A percentile compares a stretch with the other conserved stretches of the same genome.
Evolutionary conservation across 1,140 invertebrate species (phyloP).

Genomic region (Danaus melanippus): DNA sequence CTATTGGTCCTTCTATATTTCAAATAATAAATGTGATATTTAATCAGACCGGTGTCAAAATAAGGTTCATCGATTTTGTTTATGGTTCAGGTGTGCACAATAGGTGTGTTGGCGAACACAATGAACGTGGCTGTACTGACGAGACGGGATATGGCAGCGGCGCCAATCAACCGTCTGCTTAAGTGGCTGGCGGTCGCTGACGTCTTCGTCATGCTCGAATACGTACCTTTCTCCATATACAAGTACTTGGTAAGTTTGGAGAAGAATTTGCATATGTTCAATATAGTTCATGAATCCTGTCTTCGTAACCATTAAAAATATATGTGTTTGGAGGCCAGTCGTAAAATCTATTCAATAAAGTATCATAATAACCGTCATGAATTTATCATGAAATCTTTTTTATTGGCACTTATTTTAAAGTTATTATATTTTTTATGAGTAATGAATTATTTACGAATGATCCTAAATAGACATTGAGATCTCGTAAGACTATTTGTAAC

Average conservation of each 20-base stretch:
- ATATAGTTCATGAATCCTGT: not conserved
- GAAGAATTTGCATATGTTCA: not conserved
- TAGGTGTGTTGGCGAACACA: slow-evolving; percentile 79
- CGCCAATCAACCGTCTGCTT: slow-evolving; percentile 88
- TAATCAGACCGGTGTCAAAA: not conserved
- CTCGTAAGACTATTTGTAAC: too few relatives aligned
- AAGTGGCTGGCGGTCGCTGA: slow-evolving; percentile 84
- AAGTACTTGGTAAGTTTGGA: slow-evolving; percentile 75
- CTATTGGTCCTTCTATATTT: too few relatives aligned
- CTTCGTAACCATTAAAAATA: not conserved
- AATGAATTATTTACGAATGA: too few relatives aligned
- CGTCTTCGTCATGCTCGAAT: slow-evolving; percentile 90
- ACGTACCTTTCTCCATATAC: slow-evolving; percentile 86
- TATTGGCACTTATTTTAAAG: not conserved
- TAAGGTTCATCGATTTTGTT: slow-evolving; percentile 1
- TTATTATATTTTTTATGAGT: not conserved
- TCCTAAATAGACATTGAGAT: too few relatives aligned
- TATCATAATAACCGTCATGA: slow-evolving; percentile 1
- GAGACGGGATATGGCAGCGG: slow-evolving; percentile 83
- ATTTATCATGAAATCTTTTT: not conserved
- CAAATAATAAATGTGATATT: too few relatives aligned
- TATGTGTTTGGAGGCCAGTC: not conserved
- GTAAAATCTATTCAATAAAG: not conserved
- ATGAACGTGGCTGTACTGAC: slow-evolving; percentile 93
- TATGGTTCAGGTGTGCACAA: slow-evolving; percentile 49